Percentiles rank a stretch among this genome's conserved stretches.
phyloP scores from a whole-genome alignment of 2,888 invertebrate genomes.

The Helobdella robusta region DNA sequence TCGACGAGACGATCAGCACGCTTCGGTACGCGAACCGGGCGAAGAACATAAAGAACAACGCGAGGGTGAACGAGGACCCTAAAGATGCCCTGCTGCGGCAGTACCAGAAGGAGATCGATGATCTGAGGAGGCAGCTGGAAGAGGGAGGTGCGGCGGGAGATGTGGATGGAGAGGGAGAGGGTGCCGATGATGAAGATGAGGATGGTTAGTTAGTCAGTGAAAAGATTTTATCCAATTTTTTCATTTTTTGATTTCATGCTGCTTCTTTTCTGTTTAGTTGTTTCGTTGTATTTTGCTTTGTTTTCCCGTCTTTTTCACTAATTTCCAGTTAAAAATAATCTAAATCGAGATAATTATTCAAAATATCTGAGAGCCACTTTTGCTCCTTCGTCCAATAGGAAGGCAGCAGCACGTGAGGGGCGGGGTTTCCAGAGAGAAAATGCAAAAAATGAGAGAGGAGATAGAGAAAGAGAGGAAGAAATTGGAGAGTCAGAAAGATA shows the following conservation, averaged over 20 bases:
- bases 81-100: conserved; percentile 88
- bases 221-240: too few species aligned
- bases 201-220: too few species aligned
- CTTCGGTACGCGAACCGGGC: conserved; percentile 91
- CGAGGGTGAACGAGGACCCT: conserved; percentile 90
- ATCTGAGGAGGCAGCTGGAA: conserved; percentile 73
- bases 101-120: conserved; percentile 92
- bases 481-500: conserved; percentile 51
- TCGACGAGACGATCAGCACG: conserved; percentile 92
- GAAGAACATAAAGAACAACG: conserved; percentile 91
- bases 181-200: too few species aligned
- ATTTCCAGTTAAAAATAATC: too few species aligned
- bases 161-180: conserved; percentile 21
- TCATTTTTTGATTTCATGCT: too few species aligned
- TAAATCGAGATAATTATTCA: too few species aligned
- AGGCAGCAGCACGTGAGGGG: too few species aligned
- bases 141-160: conserved; percentile 52
- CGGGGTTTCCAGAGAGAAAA: conserved; percentile 52
- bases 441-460: conserved; percentile 50
- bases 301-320: too few species aligned
- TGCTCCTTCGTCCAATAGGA: too few species aligned
- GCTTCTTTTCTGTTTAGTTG: too few species aligned
- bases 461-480: conserved; percentile 51
- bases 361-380: too few species aligned
- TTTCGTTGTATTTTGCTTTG: too few species aligned